Evolutionary conservation across 2,113 vertebrate species (phyloP), one percentile per base, ranked within the genome.

Genomic region (Excalfactoria chinensis): DNA sequence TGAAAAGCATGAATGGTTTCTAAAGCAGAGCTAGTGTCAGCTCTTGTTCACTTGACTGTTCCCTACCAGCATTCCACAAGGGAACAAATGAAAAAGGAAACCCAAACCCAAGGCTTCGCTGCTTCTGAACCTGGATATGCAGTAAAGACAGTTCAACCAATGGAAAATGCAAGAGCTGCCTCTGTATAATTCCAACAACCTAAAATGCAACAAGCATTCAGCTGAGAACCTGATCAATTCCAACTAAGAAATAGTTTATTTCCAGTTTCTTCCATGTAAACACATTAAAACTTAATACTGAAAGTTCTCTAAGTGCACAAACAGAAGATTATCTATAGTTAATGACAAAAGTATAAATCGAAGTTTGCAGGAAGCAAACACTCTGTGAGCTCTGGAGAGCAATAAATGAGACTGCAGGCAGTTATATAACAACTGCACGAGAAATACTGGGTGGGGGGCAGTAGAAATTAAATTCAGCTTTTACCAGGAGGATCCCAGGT

Each of bases 1-100:
- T 30, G 67, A 90, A 97, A 95, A 95, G 93, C 92, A 88, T 79
- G 84, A 92, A 83, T 64, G 86, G 12, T 86, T 90, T 95, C 85
- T 93, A 86, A 95, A 94, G 72, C 86, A 71, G 90, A 1, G 4
- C 91, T 93, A 75, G 62, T 71, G 93, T 67, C 4, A 19, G 94
- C 94, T 93, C 92, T 93, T 66, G 68, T 79, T 95, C 92, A 63
- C 84, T 81, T 51, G 60, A 41, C 71, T 49, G 75, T 44, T 86
- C 68, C 89, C 84, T 59, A 28, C 35, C 70, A 81, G 43, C 43
- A 58, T 3, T 58, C 51, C 73, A 55, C 13, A 43, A 51, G 51
- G 63, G 89, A 64, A 28, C 7, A 48, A 63, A 86, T 6, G 11
- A 68, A 70, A 49, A 81, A 84, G 40, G 32, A 80, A 89, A 6